Evolutionary conservation across 1,140 invertebrate species (phyloP).

Genomic region (Campoletis sonorensis): DNA sequence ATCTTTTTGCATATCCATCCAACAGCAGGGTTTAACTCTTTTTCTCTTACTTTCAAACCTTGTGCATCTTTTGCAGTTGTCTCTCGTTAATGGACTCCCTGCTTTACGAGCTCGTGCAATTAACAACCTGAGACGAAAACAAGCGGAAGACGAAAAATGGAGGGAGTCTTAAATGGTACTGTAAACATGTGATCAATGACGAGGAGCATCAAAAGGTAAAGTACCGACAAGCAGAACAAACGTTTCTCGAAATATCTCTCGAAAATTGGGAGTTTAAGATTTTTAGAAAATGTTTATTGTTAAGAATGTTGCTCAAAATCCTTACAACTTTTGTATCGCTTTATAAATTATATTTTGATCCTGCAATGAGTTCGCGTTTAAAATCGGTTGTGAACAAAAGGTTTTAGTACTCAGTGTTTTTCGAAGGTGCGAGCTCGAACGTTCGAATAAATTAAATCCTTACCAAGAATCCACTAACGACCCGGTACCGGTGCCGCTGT

Average conservation of each 20-base stretch:
- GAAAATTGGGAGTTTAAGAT: too few species aligned
- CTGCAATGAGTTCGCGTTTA: slow-evolving; percentile 41
- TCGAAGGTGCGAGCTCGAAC: slow-evolving; percentile 36
- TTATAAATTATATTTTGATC: too few species aligned
- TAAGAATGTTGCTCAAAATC: too few species aligned
- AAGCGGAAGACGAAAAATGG: not conserved
- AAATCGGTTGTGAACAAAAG: slow-evolving; percentile 23
- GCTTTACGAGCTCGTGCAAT: slow-evolving; percentile 32
- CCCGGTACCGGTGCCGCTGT: slow-evolving; percentile 45
- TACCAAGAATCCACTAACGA: slow-evolving; percentile 68
- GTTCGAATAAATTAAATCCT: slow-evolving; percentile 69
- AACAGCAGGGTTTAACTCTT: not conserved
- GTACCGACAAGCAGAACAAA: not conserved
- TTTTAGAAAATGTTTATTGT: too few species aligned
- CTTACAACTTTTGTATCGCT: too few species aligned
- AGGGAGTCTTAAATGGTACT: slow-evolving; percentile 38
- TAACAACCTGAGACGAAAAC: slow-evolving; percentile 24
- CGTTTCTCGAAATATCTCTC: too few species aligned
- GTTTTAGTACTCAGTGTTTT: slow-evolving; percentile 22
- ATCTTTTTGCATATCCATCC: not conserved
- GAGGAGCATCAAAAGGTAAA: slow-evolving; percentile 6
- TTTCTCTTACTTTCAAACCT: not conserved
- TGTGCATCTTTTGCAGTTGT: slow-evolving; percentile 6
- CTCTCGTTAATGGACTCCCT: slow-evolving; percentile 45
- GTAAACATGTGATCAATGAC: slow-evolving; percentile 35